Percentiles rank a stretch among this genome's conserved stretches.
Conservation (phyloP, 92 coral and sea anemone genomes). For the Metridium senile region DNA sequence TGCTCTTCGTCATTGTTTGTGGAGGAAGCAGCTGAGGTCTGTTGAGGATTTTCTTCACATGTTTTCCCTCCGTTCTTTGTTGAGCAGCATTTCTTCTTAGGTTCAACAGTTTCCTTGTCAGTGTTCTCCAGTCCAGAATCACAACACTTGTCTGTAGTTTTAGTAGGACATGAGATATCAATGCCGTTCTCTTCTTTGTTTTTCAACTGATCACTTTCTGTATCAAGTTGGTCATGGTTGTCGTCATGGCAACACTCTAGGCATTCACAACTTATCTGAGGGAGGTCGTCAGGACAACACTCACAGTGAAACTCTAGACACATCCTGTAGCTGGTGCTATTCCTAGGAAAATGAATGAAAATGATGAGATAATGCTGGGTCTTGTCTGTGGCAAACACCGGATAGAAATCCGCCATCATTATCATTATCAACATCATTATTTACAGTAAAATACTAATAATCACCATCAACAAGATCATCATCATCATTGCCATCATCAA, state of each 20-base stretch:
- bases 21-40: not conserved
- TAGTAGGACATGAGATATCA: not conserved
- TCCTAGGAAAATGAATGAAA: not conserved
- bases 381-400: no score
- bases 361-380: no score
- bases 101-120: not conserved
- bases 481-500: no score
- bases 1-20: not conserved
- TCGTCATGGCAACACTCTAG: slow-evolving; percentile 65
- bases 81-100: not conserved
- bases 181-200: not conserved
- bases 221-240: not conserved
- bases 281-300: slow-evolving; percentile 74
- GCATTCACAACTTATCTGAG: slow-evolving; percentile 60
- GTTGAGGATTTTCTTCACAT: not conserved
- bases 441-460: no score
- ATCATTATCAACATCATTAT: no score
- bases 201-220: not conserved
- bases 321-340: slow-evolving; percentile 27
- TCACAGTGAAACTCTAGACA: slow-evolving; percentile 68
- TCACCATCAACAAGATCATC: no score
- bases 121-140: not conserved
- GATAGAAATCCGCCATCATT: no score
- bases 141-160: not conserved
- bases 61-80: not conserved